phyloP scores from a whole-genome alignment of 2,888 invertebrate species.

The Drosophila sordidapex region DNA sequence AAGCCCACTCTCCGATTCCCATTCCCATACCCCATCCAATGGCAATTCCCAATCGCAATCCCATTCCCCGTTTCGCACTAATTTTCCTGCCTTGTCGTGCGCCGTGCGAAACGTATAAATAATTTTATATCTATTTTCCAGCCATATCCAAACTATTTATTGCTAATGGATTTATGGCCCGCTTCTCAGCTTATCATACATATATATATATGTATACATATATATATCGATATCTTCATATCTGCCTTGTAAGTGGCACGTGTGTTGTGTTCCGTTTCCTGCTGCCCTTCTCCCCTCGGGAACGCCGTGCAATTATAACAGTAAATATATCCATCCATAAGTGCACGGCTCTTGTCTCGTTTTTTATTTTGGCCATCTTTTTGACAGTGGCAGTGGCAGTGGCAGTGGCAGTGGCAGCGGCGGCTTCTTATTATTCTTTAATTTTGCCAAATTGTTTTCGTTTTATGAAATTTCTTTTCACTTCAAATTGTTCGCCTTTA shows the following conservation, averaged over 20 bases:
- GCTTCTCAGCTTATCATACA: constrained; percentile 12
- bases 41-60: constrained; percentile 24
- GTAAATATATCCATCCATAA: constrained; percentile 5
- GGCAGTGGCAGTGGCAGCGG: constrained; percentile 25
- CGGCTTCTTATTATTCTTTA: constrained; percentile 83
- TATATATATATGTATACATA: not conserved
- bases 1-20: not conserved
- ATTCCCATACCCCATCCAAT: not conserved
- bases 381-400: constrained; percentile 18
- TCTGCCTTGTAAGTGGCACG: constrained; percentile 68
- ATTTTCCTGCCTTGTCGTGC: constrained; percentile 76
- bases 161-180: constrained; percentile 82
- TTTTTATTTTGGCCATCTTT: constrained; percentile 17
- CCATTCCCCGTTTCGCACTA: constrained; percentile 66
- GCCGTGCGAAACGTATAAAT: constrained; percentile 78
- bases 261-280: constrained; percentile 59
- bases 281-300: constrained; percentile 39
- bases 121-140: constrained; percentile 70
- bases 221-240: constrained; percentile 67
- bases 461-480: constrained; percentile 84
- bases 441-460: constrained; percentile 84
- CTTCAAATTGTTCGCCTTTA: constrained; percentile 43
- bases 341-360: constrained; percentile 8
- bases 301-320: constrained; percentile 63
- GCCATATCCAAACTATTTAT: constrained; percentile 80